Conservation (phyloP, 1,140 invertebrate species). For the Archivesica marissinica region DNA sequence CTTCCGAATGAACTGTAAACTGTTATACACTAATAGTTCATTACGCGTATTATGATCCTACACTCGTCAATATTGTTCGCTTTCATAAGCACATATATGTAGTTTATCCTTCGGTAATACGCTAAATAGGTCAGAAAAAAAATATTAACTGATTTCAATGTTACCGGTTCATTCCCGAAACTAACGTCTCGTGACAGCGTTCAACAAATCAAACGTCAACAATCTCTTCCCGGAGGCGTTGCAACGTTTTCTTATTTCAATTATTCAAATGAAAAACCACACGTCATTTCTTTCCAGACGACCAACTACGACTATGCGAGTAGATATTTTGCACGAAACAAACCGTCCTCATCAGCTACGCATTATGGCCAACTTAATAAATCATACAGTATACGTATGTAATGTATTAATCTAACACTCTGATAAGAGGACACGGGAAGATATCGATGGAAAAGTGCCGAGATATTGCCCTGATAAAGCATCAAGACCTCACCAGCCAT, state of each 20-base stretch:
- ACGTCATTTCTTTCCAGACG: neutral
- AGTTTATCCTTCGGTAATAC: constrained; percentile 1
- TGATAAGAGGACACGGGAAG: neutral
- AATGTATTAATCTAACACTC: constrained; percentile 7
- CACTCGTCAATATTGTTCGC: constrained; percentile 9
- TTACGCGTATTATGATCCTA: constrained; percentile 18
- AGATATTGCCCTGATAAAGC: constrained; percentile 22
- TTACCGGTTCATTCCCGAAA: constrained; percentile 1
- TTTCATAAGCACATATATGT: constrained; percentile 25
- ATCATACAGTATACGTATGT: constrained; percentile 11
- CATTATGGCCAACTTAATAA: constrained; percentile 3
- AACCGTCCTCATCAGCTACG: neutral
- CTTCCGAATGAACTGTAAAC: constrained; percentile 26
- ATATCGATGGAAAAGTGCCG: constrained; percentile 36
- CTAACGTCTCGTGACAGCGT: constrained; percentile 22
- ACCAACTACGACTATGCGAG: neutral
- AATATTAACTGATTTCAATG: constrained; percentile 33
- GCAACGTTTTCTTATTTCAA: constrained; percentile 19
- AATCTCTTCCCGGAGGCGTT: neutral
- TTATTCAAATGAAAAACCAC: neutral
- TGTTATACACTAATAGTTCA: too few relatives aligned
- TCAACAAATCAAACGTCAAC: constrained; percentile 41
- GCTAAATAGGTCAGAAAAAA: neutral
- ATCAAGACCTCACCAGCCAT: neutral
- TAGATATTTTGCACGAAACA: neutral